Evolutionary conservation across 2,113 vertebrate species (phyloP), one percentile per base, ranked within the genome.

Genomic region (Mionectes macconnelli): DNA sequence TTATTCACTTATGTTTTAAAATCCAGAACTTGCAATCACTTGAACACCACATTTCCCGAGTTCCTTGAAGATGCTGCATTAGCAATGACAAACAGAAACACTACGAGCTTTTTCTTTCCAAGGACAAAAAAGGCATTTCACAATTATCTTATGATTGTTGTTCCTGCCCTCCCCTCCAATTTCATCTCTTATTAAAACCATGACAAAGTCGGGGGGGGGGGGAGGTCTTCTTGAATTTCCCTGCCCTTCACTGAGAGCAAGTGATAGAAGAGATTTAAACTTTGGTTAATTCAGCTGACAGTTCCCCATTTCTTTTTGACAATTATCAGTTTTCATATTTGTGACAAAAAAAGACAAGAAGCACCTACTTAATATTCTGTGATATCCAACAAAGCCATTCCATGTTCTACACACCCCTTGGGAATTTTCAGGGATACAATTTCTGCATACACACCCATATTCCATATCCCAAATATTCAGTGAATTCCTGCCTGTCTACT

Each of bases 31-130:
- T 77, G 12, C 12, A 50, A 45, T 28, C 4, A 17, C 33, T 69
- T 68, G n/a, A 76, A 69, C 22, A 75, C 2, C 47, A 33, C 5
- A 16, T 85, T 80, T 87, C 11, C 52, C 11, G 14, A 55, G 15
- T 55, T 93, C 42, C 20, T 80, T 37, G 33, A 57, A 64, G n/a
- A 45, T 50, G 83, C 21, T 50, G 25, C 83, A 45, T 50, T 76
- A 80, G 21, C 19, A 62, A 31, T 10, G 31, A 84, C 12, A 22
- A 63, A 67, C 0, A 80, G 14, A 40, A 83, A 83, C 18, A 66
- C 0, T 33, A 49, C 17, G 1, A 37, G 8, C 2, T 39, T 72
- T 39, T 30, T 11, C 24, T 12, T 6, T 30, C 18, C 10, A 37
- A 15, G 16, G 14, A 5, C 40, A 64, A 49, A 69, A 69, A 72